phyloP scores from a whole-genome alignment of 2,113 vertebrate species.

The Eretmochelys imbricata region DNA sequence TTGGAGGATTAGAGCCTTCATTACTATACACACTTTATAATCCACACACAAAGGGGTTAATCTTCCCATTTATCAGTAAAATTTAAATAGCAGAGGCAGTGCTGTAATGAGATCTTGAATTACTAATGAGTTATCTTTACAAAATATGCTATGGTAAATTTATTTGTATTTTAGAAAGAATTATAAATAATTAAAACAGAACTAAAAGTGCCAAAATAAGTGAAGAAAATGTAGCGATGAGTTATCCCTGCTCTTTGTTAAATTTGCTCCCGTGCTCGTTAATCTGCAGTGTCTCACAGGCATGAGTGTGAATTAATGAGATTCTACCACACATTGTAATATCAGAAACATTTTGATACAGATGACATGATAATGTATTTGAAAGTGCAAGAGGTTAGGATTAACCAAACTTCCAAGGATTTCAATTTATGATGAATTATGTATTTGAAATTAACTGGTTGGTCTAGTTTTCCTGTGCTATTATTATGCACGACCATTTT shows the following conservation, averaged over 20 bases:
- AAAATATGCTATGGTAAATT: not conserved
- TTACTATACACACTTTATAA: not conserved
- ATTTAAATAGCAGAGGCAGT: not conserved
- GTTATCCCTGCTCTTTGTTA: not conserved
- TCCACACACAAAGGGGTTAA: not conserved
- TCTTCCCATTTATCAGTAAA: not conserved
- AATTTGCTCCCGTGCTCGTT: conserved; percentile 32
- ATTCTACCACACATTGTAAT: not conserved
- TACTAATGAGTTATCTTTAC: conserved; percentile 20
- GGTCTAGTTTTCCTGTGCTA: conserved; percentile 57
- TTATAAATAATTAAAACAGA: conserved; percentile 32
- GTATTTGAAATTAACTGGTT: conserved; percentile 51
- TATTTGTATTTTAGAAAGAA: not conserved
- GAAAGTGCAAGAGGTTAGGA: conserved; percentile 38
- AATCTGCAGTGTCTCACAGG: not conserved
- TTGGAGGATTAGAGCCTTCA: not conserved
- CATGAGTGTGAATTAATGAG: conserved; percentile 2
- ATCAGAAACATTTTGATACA: conserved; percentile 26
- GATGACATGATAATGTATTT: not conserved
- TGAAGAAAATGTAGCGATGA: not conserved
- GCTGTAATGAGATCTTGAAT: conserved; percentile 11
- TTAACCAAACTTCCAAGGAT: not conserved
- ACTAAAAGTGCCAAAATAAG: conserved; percentile 24
- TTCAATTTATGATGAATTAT: conserved; percentile 63
- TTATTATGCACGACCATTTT: conserved; percentile 53